These are phyloP conservation scores for Petrolisthes manimaculis DNA, from an alignment of 2,888 invertebrate species.

Conservation along the genomic window DNA sequence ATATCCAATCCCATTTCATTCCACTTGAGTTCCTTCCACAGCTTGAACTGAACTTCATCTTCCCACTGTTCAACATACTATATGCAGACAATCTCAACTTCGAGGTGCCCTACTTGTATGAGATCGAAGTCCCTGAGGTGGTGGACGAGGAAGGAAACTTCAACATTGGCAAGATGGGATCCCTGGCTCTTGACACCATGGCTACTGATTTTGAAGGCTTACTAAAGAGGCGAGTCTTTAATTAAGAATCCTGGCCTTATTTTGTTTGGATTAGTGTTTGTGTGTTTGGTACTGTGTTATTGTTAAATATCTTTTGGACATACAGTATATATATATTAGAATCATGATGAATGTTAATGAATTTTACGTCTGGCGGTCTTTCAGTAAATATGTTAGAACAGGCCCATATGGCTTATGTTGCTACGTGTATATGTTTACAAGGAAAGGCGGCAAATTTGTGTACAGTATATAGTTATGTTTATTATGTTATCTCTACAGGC, in stretches of 20 bases:
- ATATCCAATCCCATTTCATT: background rate
- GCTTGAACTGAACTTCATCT: conserved; percentile 3
- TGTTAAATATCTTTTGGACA: background rate
- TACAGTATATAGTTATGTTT: background rate
- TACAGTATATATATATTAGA: background rate
- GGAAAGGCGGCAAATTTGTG: background rate
- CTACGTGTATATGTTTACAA: background rate
- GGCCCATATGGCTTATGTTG: background rate
- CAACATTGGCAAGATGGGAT: background rate
- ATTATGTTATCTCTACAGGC: background rate
- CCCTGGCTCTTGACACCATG: conserved; percentile 7
- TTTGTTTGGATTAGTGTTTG: background rate
- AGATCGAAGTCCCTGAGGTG: background rate
- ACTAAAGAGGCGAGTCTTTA: background rate
- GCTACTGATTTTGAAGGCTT: conserved; percentile 12
- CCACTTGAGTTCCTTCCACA: background rate
- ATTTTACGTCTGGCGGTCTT: background rate
- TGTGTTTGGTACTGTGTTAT: too few species aligned
- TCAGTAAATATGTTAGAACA: background rate
- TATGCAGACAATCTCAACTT: conserved; percentile 15
- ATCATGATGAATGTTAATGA: background rate
- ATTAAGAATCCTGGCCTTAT: background rate
- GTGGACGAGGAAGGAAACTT: background rate
- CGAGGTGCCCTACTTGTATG: conserved; percentile 3
- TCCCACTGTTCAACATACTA: conserved; percentile 17